Conservation (phyloP, 2,797 vertebrate genomes). For the Girardinus metallicus region DNA sequence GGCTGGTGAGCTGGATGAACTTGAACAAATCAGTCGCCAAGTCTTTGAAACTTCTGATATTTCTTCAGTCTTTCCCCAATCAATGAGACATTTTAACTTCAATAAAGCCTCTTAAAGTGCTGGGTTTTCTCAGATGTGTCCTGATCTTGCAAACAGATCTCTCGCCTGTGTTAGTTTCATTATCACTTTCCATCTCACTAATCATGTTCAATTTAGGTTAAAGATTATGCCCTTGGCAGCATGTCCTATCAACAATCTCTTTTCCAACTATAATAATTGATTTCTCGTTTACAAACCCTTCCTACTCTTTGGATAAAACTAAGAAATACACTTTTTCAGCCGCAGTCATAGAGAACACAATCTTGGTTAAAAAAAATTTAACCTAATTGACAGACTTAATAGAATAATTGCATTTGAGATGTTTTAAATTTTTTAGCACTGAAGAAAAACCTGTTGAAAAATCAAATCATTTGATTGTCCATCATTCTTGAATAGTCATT, state of each 20-base stretch:
- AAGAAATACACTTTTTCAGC: neutral
- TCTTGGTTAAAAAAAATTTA: neutral
- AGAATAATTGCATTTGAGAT: neutral
- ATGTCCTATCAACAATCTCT: slow-evolving; percentile 8
- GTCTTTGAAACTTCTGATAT: slow-evolving; percentile 52
- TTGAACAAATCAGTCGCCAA: slow-evolving; percentile 32
- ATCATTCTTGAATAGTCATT: slow-evolving; percentile 3
- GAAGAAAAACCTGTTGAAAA: neutral
- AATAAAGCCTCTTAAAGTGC: slow-evolving; percentile 19
- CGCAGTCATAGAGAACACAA: neutral
- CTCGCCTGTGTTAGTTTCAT: neutral
- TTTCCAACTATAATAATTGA: neutral
- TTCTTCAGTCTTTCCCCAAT: slow-evolving; percentile 36
- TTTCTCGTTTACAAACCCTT: neutral
- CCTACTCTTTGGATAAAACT: slow-evolving; percentile 1
- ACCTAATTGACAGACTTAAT: neutral
- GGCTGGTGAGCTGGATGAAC: slow-evolving; percentile 25
- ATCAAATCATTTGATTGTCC: neutral
- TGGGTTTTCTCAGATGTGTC: slow-evolving; percentile 38
- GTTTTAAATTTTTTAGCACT: neutral
- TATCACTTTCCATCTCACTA: slow-evolving; percentile 16
- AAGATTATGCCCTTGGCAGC: neutral
- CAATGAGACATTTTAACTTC: slow-evolving; percentile 42
- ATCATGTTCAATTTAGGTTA: slow-evolving; percentile 11
- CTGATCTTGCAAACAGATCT: slow-evolving; percentile 23